Evolutionary conservation across 1,140 invertebrate species (phyloP).

Genomic region (Ceratoteleas bidentatus): DNA sequence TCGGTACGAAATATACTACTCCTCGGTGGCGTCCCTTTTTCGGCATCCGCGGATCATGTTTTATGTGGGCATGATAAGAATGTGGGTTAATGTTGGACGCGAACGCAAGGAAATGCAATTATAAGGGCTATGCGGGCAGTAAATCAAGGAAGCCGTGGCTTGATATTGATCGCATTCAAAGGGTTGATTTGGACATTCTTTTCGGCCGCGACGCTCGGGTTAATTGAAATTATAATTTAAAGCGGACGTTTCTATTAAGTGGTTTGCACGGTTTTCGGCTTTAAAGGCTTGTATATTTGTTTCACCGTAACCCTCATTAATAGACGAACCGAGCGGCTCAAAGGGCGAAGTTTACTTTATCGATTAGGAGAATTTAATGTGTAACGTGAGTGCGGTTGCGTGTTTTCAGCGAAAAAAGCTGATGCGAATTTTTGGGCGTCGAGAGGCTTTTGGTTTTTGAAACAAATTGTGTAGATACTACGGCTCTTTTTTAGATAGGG

Average conservation of each 20-base stretch:
- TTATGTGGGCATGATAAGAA: conserved; percentile 47
- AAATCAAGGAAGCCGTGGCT: conserved; percentile 25
- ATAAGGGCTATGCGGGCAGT: conserved; percentile 48
- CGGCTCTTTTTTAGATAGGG: no score
- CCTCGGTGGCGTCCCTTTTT: conserved; percentile 1
- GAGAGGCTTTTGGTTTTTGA: no score
- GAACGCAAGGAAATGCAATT: conserved; percentile 41
- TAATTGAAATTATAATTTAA: background rate
- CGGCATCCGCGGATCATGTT: conserved; percentile 15
- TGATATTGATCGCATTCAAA: conserved; percentile 19
- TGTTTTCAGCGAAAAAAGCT: no score
- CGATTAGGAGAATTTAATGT: no score
- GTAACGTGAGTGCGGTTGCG: no score
- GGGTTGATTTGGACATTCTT: conserved; percentile 7
- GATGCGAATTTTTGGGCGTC: no score
- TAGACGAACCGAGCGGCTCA: no score
- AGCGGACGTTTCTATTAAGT: background rate
- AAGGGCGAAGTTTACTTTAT: no score
- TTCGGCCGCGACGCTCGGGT: background rate
- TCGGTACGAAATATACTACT: no score
- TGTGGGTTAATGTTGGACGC: conserved; percentile 47
- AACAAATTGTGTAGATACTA: no score
- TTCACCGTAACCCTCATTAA: no score
- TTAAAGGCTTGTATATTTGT: no score
- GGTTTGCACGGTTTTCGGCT: background rate